These are phyloP conservation scores for Seriola dumerili DNA, from an alignment of 2,113 vertebrate genomes.

Conservation along the genomic window DNA sequence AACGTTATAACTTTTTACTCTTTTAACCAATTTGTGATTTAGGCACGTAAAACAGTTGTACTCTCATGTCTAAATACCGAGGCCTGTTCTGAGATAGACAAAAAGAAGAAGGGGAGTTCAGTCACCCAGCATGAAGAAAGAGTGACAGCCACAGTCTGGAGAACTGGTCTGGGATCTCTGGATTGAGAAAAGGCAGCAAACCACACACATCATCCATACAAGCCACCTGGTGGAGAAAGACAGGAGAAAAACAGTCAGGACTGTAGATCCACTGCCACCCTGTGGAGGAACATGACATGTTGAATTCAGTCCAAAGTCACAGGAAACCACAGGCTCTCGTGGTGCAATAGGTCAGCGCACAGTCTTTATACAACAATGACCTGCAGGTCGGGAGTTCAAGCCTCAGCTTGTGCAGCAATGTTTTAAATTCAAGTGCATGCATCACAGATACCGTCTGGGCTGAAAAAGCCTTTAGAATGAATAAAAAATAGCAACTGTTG, in stretches of 20 bases:
- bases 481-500: too few relatives aligned
- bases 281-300: background rate
- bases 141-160: conserved; percentile 98
- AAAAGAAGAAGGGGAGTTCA: background rate
- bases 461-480: background rate
- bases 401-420: conserved; percentile 57
- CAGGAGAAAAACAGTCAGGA: background rate
- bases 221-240: conserved; percentile 87
- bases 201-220: conserved; percentile 99
- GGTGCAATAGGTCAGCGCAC: conserved; percentile 55
- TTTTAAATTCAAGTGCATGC: too few relatives aligned
- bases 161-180: conserved; percentile 97
- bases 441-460: background rate
- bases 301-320: background rate
- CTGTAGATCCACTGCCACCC: background rate
- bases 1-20: background rate
- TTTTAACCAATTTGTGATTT: background rate
- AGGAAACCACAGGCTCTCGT: fast-evolving
- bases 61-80: background rate
- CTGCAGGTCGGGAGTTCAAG: conserved; percentile 67
- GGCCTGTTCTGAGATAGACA: background rate
- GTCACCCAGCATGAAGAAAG: conserved; percentile 96
- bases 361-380: conserved; percentile 60
- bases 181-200: conserved; percentile 96
- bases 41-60: too few relatives aligned